Evolutionary conservation across 2,888 invertebrate species (phyloP).

Genomic region (Caenorhabditis sp.): DNA sequence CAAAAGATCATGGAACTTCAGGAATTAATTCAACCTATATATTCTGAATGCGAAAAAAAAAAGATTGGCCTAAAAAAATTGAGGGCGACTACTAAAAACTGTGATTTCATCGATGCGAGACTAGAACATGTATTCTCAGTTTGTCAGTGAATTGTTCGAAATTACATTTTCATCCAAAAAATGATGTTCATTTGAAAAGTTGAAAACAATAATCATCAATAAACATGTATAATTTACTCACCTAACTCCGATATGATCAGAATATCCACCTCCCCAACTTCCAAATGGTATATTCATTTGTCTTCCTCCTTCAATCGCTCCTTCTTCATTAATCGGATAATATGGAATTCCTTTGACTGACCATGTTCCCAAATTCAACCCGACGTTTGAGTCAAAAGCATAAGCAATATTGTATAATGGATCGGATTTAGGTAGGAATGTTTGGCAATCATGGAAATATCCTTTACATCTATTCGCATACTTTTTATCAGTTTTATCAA

Average conservation of each 20-base stretch:
- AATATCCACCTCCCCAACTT: constrained; percentile 66
- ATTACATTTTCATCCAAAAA: too few relatives aligned
- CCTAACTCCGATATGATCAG: constrained; percentile 60
- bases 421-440: constrained; percentile 58
- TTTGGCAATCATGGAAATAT: constrained; percentile 62
- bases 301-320: constrained; percentile 59
- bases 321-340: constrained; percentile 66
- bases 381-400: constrained; percentile 57
- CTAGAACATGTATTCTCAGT: too few relatives aligned
- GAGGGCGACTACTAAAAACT: too few relatives aligned
- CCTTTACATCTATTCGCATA: constrained; percentile 56
- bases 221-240: too few relatives aligned
- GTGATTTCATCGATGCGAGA: too few relatives aligned
- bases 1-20: too few relatives aligned
- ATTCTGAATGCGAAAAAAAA: too few relatives aligned
- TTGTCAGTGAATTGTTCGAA: too few relatives aligned
- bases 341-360: constrained; percentile 64
- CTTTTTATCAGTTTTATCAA: constrained; percentile 42
- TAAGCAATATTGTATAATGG: constrained; percentile 60
- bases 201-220: too few relatives aligned
- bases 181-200: too few relatives aligned
- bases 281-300: constrained; percentile 61
- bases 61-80: too few relatives aligned
- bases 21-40: too few relatives aligned
- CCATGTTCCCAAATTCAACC: constrained; percentile 59